These are phyloP conservation scores for Platycheirus albimanus DNA, from an alignment of 2,888 invertebrate genomes.

Conservation along the genomic window DNA sequence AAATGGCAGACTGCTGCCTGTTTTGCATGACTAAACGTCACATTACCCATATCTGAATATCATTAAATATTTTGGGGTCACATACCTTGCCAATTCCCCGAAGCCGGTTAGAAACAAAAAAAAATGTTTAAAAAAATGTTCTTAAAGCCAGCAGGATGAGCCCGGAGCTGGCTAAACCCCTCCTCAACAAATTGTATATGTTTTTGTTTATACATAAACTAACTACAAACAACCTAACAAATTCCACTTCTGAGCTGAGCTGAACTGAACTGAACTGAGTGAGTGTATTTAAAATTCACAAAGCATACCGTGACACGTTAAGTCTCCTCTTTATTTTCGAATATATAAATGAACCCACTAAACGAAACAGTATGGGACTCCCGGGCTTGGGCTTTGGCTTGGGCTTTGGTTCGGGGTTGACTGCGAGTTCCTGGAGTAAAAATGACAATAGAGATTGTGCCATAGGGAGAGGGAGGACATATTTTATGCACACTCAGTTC, in stretches of 20 bases:
- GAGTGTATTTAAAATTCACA: conserved; percentile 64
- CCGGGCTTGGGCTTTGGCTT: no score
- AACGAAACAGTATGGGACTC: neutral
- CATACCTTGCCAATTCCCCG: conserved; percentile 32
- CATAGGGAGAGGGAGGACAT: conserved; percentile 30
- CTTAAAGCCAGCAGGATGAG: conserved; percentile 37
- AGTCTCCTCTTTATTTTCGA: conserved; percentile 57
- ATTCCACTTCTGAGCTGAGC: conserved; percentile 54
- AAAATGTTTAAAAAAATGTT: neutral
- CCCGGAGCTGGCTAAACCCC: conserved; percentile 8
- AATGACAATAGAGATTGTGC: conserved; percentile 70
- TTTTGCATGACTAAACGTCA: conserved; percentile 38
- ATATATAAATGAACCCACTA: conserved; percentile 26
- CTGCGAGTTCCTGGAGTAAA: conserved; percentile 32
- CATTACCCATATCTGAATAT: conserved; percentile 35
- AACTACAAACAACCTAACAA: conserved; percentile 40
- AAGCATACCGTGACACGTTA: conserved; percentile 70
- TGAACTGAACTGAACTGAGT: conserved; percentile 32
- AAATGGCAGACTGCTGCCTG: neutral
- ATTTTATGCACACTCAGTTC: conserved; percentile 58
- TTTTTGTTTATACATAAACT: conserved; percentile 17
- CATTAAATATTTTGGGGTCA: conserved; percentile 57
- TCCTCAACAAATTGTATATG: conserved; percentile 6
- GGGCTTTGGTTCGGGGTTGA: neutral
- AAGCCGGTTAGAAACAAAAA: conserved; percentile 13